Evolutionary conservation across 2,888 invertebrate species (phyloP).

Genomic region (Leptinotarsa tumamoca): DNA sequence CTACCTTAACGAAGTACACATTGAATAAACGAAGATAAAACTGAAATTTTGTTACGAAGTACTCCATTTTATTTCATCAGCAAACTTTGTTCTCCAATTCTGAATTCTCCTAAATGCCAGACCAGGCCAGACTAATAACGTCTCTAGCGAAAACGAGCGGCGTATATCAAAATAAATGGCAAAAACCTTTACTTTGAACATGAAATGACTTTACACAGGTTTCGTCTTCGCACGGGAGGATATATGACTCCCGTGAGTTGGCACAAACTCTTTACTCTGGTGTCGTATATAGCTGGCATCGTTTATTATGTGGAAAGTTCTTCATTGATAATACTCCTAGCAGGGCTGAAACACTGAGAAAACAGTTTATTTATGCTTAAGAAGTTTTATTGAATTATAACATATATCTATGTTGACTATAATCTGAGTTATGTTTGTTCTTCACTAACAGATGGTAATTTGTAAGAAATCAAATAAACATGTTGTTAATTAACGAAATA

Average conservation of each 20-base stretch:
- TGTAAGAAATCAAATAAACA: too few relatives aligned
- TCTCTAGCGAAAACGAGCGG: not conserved
- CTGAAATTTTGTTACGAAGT: not conserved
- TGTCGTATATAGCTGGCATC: not conserved
- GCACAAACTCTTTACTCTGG: conserved; percentile 9
- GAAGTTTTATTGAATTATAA: too few relatives aligned
- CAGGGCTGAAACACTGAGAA: not conserved
- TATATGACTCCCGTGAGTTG: conserved; percentile 27
- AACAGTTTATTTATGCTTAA: too few relatives aligned
- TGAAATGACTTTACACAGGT: conserved; percentile 33
- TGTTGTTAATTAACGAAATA: too few relatives aligned
- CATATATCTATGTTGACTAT: too few relatives aligned
- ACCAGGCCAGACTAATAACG: conserved; percentile 7
- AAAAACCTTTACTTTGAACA: conserved; percentile 41
- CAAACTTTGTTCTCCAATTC: conserved; percentile 7
- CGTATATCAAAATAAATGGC: conserved; percentile 43
- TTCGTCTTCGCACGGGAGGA: conserved; percentile 18
- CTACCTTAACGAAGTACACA: not conserved
- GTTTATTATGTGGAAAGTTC: not conserved
- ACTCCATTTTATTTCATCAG: not conserved
- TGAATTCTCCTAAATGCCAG: not conserved
- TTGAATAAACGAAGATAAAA: not conserved
- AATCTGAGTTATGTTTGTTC: too few relatives aligned
- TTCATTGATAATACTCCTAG: not conserved
- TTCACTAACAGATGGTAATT: too few relatives aligned